Evolutionary conservation across 2,113 vertebrate species (phyloP).

Genomic region (Pholis gunnellus): DNA sequence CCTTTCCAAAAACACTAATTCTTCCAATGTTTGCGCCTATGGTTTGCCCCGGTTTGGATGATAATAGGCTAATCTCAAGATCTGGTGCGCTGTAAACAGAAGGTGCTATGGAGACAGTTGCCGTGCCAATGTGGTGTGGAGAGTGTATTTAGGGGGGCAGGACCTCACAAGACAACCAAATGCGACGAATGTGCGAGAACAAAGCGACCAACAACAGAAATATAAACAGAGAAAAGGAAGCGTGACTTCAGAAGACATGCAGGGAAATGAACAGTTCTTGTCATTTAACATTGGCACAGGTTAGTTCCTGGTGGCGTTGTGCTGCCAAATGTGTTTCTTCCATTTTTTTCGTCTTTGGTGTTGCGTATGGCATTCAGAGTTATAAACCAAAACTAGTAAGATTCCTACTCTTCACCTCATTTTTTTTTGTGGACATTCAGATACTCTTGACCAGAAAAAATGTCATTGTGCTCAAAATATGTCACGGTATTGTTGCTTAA

Average conservation of each 20-base stretch:
- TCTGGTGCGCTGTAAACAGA: constrained; percentile 40
- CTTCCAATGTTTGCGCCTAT: background rate
- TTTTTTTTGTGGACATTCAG: background rate
- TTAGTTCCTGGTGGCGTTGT: constrained; percentile 35
- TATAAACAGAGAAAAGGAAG: background rate
- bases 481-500: background rate
- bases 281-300: constrained; percentile 35
- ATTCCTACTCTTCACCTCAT: background rate
- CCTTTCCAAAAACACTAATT: background rate
- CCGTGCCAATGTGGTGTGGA: constrained; percentile 33
- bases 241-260: background rate
- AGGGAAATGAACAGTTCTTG: constrained; percentile 8
- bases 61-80: background rate
- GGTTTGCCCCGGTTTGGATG: background rate
- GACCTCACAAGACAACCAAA: constrained; percentile 23
- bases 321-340: background rate
- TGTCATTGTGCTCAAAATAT: background rate
- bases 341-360: background rate
- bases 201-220: constrained; percentile 15
- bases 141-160: constrained; percentile 12
- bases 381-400: background rate
- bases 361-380: background rate
- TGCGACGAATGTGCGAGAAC: constrained; percentile 3
- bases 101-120: constrained; percentile 55
- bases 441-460: background rate